Conservation (phyloP, 2,113 vertebrate species). For the Anolis sagrei region DNA sequence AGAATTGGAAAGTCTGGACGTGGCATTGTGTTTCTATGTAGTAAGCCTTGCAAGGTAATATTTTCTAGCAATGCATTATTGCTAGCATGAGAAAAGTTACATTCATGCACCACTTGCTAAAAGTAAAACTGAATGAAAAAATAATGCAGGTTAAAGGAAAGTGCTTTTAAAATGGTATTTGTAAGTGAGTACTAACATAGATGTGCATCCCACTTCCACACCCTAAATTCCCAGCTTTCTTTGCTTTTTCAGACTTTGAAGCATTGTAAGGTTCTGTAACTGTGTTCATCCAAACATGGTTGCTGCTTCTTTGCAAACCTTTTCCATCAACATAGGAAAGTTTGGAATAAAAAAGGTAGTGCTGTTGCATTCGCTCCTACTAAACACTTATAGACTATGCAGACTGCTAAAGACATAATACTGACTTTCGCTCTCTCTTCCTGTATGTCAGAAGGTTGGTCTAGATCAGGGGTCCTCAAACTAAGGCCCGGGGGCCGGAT, state of each 20-base stretch:
- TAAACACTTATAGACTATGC: too few species aligned
- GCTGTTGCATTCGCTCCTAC: not conserved
- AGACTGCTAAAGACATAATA: too few species aligned
- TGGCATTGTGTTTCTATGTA: not conserved
- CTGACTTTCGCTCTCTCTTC: too few species aligned
- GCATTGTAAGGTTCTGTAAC: not conserved
- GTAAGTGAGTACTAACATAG: too few species aligned
- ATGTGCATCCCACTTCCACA: too few species aligned
- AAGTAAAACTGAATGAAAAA: not conserved
- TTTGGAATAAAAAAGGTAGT: not conserved
- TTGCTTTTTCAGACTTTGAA: too few species aligned
- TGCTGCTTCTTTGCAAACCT: not conserved
- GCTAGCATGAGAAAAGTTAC: constrained; percentile 34
- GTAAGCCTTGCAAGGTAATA: not conserved
- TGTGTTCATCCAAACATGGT: not conserved
- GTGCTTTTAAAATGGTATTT: too few species aligned
- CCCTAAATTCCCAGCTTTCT: too few species aligned
- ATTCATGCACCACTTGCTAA: constrained; percentile 24
- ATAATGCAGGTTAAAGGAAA: not conserved
- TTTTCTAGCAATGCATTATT: constrained; percentile 28
- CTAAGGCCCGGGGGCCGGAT: too few species aligned
- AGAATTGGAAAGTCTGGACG: not conserved
- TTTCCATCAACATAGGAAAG: not conserved
- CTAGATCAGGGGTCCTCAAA: too few species aligned
- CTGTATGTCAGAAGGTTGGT: too few species aligned